Base-by-base conservation (phyloP, 2,113 vertebrate genomes). In the Ophthalmolycus amberensis region DNA sequence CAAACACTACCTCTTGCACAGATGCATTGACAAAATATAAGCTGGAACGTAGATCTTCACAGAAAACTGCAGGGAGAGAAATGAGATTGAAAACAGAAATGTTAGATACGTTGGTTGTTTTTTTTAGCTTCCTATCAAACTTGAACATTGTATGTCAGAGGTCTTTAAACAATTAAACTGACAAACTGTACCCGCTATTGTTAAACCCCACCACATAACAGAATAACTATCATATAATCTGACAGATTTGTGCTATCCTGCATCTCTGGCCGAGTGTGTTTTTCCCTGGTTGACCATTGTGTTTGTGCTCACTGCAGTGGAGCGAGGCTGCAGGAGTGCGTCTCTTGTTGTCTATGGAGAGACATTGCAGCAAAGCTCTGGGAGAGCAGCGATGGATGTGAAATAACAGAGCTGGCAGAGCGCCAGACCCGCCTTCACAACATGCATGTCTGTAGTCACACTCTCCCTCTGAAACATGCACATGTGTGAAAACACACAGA, bases 21-120 rank as follows among this genome's bases (percentile, higher is more conserved):
- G 98, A 99, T 99, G 97, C 98, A 99, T 99, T 99, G 98, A 99
- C 97, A 95, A 99, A 99, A 95, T 99, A 99, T 94, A 99, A 97
- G 97, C 98, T 99, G 97, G 98, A 96, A 82, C 96, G 98, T 94
- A 99, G 97, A 95, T 99, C 98, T 96, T 99, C 98, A 97, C 97
- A 95, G 96, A 97, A 97, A 96, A 99, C 98, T 99, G 95, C 14
- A 94, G 42, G 40, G 69, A 85, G 81, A 95, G 62, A 95, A 80
- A 92, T 44, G 68, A 90, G 56, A 90, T 76, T 10, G 90, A 3
- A 87, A 75, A 76, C 66, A 70, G 29, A 85, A 48, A 52, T n/a
- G 18, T 88, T 32, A 86, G 79, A 72, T 0, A 50, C 15, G 12
- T 27, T 59, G 34, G 34, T 59, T 2, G 2, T 9, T 0, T 16